Base-by-base conservation (phyloP, 2,888 invertebrate genomes). In the Dascillus cervinus region DNA sequence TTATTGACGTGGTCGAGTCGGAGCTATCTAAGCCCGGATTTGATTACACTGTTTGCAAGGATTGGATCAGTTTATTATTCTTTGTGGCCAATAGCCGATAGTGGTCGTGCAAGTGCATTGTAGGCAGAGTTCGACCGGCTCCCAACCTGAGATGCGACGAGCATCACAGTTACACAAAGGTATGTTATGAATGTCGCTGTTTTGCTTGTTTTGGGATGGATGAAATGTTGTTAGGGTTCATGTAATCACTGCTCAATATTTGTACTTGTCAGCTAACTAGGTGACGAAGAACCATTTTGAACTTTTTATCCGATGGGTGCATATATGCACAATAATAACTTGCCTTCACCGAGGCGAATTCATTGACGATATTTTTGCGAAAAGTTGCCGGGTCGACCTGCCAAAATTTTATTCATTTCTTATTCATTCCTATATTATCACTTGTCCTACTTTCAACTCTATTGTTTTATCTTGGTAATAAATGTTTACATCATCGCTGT, bases 141-240 rank as follows among this genome's bases (percentile, higher is more conserved):
- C 36, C 38, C 42, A 37, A 32, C 34, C 35, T 66, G 69, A 70
- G 60, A 72, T 72, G 72, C 71, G 71, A 60, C 69, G 69, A 49
- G 69, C 71, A 64, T 70, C 70, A 60, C 69, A 70, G 56, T 66
- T 67, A 55, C 70, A 70, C 60, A 72, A 71, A 71, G 70, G 72
- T 70, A 57, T 57, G 61, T 57, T 41, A 29, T 25, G 20, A 42
- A 37, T 39, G 32, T 26, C 21, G 4, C 12, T 26, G 22, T 19
- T 27, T 32, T 41, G 30, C 26, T 26, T 24, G 34, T 30, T 30
- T 22, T 35, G 26, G 22, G 22, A 22, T 26, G 22, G 20, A 29
- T 30, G 26, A 13, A 26, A 13, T 19, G 35, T 35, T 13, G 26
- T 34, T 21, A 14, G 20, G 17, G 30, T 34, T 28, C 26, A 26